These are phyloP conservation scores for Ursus arctos DNA, from an alignment of 2,113 vertebrate genomes.

Conservation along the genomic window DNA sequence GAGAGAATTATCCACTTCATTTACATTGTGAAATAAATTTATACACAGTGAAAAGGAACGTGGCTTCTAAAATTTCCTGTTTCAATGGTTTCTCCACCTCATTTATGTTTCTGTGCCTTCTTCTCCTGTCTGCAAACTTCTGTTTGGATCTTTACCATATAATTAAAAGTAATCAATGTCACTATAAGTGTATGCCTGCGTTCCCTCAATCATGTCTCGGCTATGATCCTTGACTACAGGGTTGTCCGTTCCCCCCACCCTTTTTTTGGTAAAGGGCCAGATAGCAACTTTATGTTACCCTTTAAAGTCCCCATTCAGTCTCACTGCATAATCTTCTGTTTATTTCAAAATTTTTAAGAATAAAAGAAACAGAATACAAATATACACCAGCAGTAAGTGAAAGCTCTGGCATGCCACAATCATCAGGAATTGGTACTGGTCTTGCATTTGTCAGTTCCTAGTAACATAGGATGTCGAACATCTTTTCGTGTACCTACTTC, in stretches of 20 bases:
- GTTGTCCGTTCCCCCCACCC: too few relatives aligned
- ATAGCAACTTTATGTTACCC: neutral
- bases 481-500: neutral
- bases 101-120: neutral
- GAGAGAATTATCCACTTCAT: neutral
- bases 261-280: neutral
- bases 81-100: neutral
- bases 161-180: neutral
- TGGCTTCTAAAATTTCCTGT: neutral
- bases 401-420: neutral
- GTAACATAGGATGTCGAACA: neutral
- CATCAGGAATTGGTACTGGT: neutral
- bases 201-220: neutral
- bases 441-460: neutral
- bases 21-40: neutral
- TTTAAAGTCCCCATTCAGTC: neutral
- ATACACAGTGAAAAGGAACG: neutral
- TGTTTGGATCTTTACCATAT: neutral
- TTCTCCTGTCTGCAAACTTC: neutral
- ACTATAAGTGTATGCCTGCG: neutral
- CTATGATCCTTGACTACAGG: neutral
- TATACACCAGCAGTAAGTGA: neutral
- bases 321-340: neutral
- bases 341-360: neutral
- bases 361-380: neutral